phyloP scores from a whole-genome alignment of 1,140 invertebrate species.

The Vanessa atalanta region DNA sequence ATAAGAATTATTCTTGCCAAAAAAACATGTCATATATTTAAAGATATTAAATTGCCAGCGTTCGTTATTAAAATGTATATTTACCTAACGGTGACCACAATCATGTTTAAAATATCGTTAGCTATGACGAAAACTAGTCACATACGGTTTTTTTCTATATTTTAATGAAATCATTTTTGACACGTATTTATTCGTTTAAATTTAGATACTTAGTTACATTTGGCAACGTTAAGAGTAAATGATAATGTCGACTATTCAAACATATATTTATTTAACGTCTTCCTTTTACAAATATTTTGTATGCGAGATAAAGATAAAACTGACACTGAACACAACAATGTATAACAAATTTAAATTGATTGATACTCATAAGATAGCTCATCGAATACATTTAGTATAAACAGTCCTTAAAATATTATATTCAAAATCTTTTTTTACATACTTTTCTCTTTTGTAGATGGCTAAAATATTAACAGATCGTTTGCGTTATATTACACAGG shows the following conservation, averaged over 20 bases:
- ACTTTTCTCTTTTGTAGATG: neutral
- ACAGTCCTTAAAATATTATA: neutral
- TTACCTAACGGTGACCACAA: slow-evolving; percentile 33
- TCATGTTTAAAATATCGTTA: slow-evolving; percentile 37
- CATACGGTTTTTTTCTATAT: slow-evolving; percentile 34
- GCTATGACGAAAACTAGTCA: slow-evolving; percentile 43
- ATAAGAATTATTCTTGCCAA: slow-evolving; percentile 63
- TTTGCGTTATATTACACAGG: slow-evolving; percentile 23
- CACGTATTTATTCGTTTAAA: slow-evolving; percentile 24
- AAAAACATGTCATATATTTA: slow-evolving; percentile 56
- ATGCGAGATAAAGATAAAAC: slow-evolving; percentile 21
- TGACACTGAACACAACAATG: slow-evolving; percentile 29
- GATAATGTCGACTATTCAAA: slow-evolving; percentile 26
- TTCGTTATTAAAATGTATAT: slow-evolving; percentile 34
- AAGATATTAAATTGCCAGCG: slow-evolving; percentile 46
- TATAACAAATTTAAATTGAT: slow-evolving; percentile 26
- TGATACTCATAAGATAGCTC: slow-evolving; percentile 23
- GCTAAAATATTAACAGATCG: slow-evolving; percentile 16
- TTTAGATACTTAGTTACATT: slow-evolving; percentile 4
- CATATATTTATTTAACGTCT: slow-evolving; percentile 29
- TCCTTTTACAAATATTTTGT: slow-evolving; percentile 28
- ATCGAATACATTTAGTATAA: slow-evolving; percentile 7
- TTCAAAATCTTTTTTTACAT: slow-evolving; percentile 5
- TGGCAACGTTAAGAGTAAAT: slow-evolving; percentile 13
- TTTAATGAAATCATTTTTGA: slow-evolving; percentile 24